These are phyloP conservation scores for Okapia johnstoni DNA, from an alignment of 2,113 vertebrate genomes.

Conservation along the genomic window DNA sequence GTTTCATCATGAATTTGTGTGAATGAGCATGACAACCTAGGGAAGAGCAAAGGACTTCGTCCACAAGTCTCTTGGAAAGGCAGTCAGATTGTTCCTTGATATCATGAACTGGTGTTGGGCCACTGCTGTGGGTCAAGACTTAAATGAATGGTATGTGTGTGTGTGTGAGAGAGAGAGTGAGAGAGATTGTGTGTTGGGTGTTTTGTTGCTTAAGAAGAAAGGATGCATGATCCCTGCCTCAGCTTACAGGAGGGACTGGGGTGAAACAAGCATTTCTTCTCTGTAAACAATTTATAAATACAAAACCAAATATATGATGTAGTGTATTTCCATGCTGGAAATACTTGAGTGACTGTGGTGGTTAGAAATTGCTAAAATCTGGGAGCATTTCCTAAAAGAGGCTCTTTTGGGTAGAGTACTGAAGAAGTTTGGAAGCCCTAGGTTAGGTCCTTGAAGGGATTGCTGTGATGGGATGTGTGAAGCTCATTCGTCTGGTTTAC, in stretches of 20 bases:
- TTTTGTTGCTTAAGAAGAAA: background rate
- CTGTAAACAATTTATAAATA: background rate
- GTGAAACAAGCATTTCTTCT: background rate
- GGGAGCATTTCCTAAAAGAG: background rate
- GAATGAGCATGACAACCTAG: background rate
- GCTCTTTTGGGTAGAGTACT: background rate
- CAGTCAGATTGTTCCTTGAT: background rate
- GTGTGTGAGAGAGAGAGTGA: background rate
- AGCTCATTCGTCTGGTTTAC: background rate
- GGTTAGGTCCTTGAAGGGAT: background rate
- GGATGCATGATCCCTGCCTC: background rate
- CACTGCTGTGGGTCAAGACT: background rate
- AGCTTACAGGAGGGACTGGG: background rate
- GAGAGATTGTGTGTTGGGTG: background rate
- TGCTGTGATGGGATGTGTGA: background rate
- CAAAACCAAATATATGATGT: background rate
- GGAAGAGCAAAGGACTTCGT: background rate
- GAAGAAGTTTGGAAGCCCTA: background rate
- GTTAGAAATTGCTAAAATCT: background rate
- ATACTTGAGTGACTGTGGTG: background rate
- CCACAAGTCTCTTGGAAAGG: background rate
- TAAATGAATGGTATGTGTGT: background rate
- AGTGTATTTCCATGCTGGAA: background rate
- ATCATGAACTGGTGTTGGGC: background rate
- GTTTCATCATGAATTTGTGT: background rate